These are phyloP conservation scores for Prionace glauca DNA, from an alignment of 2,797 vertebrate genomes.

Conservation along the genomic window DNA sequence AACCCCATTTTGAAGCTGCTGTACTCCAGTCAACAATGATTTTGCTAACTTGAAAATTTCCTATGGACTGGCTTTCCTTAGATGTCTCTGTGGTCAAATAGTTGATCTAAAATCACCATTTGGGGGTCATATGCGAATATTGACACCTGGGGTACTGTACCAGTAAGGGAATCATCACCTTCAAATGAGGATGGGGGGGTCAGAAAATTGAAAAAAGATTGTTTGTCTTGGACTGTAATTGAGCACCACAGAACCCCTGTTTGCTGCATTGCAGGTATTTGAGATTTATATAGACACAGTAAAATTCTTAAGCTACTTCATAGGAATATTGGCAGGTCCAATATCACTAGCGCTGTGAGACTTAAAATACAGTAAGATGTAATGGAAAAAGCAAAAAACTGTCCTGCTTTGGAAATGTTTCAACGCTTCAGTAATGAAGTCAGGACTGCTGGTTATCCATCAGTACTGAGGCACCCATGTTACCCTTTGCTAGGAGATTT, in stretches of 20 bases:
- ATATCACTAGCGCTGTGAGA: not conserved
- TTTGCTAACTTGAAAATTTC: not conserved
- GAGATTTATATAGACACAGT: not conserved
- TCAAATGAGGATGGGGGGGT: not conserved
- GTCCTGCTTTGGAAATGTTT: not conserved
- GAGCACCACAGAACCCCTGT: not conserved
- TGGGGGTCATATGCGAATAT: not conserved
- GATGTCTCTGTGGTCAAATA: not conserved
- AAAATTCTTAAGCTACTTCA: not conserved
- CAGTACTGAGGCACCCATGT: not conserved
- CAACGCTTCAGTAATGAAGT: not conserved
- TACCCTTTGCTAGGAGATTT: not conserved
- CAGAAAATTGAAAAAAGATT: not conserved
- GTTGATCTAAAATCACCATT: not conserved
- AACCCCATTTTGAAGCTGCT: not conserved
- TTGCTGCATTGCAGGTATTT: not conserved
- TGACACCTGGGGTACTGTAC: not conserved
- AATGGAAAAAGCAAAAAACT: not conserved
- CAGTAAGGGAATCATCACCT: not conserved
- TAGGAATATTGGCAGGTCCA: conserved; percentile 4
- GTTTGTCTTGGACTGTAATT: not conserved
- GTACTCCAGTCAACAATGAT: not conserved
- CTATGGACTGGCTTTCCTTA: not conserved
- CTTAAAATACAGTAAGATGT: not conserved
- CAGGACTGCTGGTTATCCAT: not conserved